Evolutionary conservation across 2,113 vertebrate genomes (phyloP), one percentile per base, ranked within the genome.

Genomic region (Circaetus cinerascens): DNA sequence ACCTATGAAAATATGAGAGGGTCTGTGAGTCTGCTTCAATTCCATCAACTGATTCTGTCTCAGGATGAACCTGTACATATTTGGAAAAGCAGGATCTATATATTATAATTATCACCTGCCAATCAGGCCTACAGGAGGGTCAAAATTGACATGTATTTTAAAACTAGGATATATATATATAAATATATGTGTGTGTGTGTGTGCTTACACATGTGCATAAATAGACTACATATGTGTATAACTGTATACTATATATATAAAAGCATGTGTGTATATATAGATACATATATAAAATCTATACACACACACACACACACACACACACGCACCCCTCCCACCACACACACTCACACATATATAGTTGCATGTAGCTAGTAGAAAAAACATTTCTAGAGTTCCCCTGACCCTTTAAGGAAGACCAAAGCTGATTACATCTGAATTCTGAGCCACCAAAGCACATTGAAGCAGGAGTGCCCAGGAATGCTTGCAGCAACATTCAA

Each of bases 361-460:
- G 75, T 66, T 78, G 77, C 23, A 85, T 60, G 96, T 38, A 96
- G 77, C 95, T 88, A 46, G 84, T 79, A 95, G 74, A 94, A 91
- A 95, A 84, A 83, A 66, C 71, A 48, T 48, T 75, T 85, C 77
- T 56, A 88, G 93, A 95, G 80, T 93, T 94, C 94, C 86, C 96
- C 88, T 88, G 86, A 95, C 95, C 95, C 91, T 96, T 94, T 84
- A 96, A 93, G 97, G 97, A 98, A 98, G 97, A 97, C 97, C 95
- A 63, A 96, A 97, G 93, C 95, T 90, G 95, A 93, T 86, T 89
- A 84, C 93, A 55, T 94, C 94, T 87, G 95, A 86, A 78, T 95
- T 83, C 20, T 22, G 95, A 96, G 96, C 95, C 95, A 96, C 92
- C 85, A 38, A 95, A 95, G 96, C 94, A 88, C 13, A 11, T 63